Percentiles rank a stretch among this genome's conserved stretches.
Conservation (phyloP, 2,797 vertebrate species). For the Gobio occitaniae region DNA sequence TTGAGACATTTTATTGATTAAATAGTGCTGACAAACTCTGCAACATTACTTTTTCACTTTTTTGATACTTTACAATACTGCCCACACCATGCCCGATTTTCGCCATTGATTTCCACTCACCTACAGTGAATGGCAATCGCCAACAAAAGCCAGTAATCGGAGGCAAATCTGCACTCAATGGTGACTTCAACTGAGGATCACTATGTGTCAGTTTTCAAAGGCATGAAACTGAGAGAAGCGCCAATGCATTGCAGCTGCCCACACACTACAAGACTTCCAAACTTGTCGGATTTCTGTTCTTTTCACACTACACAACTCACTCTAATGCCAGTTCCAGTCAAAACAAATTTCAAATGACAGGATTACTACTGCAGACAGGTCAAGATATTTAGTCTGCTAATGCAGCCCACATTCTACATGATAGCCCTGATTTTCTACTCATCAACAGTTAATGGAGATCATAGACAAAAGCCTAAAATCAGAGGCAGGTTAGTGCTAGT, state of each 20-base stretch:
- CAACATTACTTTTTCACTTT: background rate
- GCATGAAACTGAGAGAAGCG: background rate
- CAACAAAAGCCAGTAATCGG: background rate
- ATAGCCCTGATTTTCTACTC: background rate
- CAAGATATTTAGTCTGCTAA: background rate
- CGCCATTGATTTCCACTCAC: background rate
- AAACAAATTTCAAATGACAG: background rate
- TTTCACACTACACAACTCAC: constrained; percentile 1
- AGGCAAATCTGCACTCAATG: background rate
- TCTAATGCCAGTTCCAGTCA: background rate
- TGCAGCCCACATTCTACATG: background rate
- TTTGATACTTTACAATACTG: background rate
- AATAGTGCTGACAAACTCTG: background rate
- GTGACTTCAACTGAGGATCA: background rate
- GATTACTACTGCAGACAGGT: background rate
- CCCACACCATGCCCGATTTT: background rate
- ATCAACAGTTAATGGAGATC: background rate
- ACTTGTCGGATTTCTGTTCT: background rate
- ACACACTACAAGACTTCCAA: background rate
- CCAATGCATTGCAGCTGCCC: background rate
- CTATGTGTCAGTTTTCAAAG: background rate
- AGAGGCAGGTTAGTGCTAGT: background rate
- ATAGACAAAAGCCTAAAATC: background rate
- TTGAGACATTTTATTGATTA: background rate
- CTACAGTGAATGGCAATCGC: background rate